Base-by-base conservation (phyloP, 2,113 vertebrate species). In the Rynchops niger region DNA sequence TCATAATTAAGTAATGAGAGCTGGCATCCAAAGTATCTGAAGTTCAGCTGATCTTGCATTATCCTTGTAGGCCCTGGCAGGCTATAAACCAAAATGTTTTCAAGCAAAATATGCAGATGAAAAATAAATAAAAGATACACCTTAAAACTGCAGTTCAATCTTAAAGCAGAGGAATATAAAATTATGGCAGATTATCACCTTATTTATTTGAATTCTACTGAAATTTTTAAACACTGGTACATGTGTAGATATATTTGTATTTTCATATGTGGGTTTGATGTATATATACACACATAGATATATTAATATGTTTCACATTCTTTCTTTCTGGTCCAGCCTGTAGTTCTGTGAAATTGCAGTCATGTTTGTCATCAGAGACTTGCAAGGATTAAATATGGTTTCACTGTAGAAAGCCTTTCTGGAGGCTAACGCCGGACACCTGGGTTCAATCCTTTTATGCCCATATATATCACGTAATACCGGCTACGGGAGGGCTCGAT, bases 1-100 rank as follows among this genome's bases (percentile, higher is more conserved):
- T 98, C 97, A 98, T 98, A 97, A 98, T 98, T 98, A 98, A 98
- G 82, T 98, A 98, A 98, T 98, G 98, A 98, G 97, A 97, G 59
- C 79, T 97, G 91, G 95, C 94, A 96, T 97, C 42, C 96, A 91
- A 96, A 98, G 74, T 93, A 82, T 95, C 77, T 90, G 66, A 98
- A 97, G 96, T 98, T 98, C 95, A 97, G 98, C 97, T 98, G 98
- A 98, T 98, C 94, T 96, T 98, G 97, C 97, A 94, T 92, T 98
- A 96, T 97, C 86, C 58, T 98, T 96, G 90, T 53, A 93, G 94
- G 80, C 78, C 63, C 97, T 83, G 78, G 76, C 84, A 97, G 94
- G 93, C 94, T 59, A 53, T 97, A 97, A 98, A 98, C 74, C 34
- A 90, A 94, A 97, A 93, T 79, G 80, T 55, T 97, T 96, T 88